A percentile compares a stretch with the other conserved stretches of the same genome.
Evolutionary conservation across 2,888 invertebrate genomes (phyloP).

Genomic region (Labia minor): DNA sequence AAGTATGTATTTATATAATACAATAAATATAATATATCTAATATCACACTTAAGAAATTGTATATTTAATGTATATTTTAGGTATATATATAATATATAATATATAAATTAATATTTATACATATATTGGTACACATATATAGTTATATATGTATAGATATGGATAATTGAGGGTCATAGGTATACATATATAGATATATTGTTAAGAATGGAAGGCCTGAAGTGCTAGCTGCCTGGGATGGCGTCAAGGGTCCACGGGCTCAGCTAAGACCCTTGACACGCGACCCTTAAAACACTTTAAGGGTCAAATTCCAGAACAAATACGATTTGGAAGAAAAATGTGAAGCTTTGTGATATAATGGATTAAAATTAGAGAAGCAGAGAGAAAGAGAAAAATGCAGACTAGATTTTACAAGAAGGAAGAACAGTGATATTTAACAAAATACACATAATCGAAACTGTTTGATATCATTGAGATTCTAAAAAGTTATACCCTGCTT

Average conservation of each 20-base stretch:
- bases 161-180: neutral
- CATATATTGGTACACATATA: neutral
- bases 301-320: neutral
- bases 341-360: too few species aligned
- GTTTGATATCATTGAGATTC: neutral
- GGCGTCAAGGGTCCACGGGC: slow-evolving; percentile 13
- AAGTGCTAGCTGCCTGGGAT: neutral
- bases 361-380: too few species aligned
- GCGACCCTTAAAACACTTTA: neutral
- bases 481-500: slow-evolving; percentile 4
- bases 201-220: neutral
- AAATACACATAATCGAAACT: too few species aligned
- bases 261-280: slow-evolving; percentile 13
- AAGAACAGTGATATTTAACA: too few species aligned
- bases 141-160: slow-evolving; percentile 13
- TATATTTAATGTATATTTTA: neutral
- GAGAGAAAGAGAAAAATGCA: too few species aligned
- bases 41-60: slow-evolving; percentile 4
- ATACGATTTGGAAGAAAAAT: neutral
- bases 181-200: slow-evolving; percentile 7
- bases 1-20: neutral
- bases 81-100: too few species aligned
- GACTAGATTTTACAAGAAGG: too few species aligned
- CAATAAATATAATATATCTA: neutral
- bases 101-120: too few species aligned